phyloP scores from a whole-genome alignment of 2,888 invertebrate genomes.

The Doris montereyensis region DNA sequence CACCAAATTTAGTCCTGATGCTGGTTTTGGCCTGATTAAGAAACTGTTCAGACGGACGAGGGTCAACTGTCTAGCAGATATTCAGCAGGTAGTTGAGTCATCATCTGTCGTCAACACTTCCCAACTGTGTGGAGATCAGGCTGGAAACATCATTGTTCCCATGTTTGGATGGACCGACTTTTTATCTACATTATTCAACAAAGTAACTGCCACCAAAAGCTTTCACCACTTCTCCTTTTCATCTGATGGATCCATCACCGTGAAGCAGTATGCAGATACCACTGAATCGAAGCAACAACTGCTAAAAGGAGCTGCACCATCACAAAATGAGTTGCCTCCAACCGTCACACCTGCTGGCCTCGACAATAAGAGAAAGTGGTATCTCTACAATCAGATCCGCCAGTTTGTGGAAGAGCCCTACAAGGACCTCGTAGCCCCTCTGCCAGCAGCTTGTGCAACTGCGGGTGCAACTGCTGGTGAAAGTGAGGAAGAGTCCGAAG shows the following conservation, averaged over 20 bases:
- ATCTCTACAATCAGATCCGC: conserved; percentile 16
- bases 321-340: background rate
- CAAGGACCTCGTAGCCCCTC: background rate
- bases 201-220: conserved; percentile 31
- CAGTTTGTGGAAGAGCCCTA: background rate
- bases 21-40: conserved; percentile 46
- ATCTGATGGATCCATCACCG: background rate
- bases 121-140: conserved; percentile 39
- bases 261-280: background rate
- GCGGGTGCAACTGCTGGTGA: background rate
- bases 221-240: background rate
- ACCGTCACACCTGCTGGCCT: conserved; percentile 14
- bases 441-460: background rate
- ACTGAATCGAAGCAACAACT: background rate
- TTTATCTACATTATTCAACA: conserved; percentile 20
- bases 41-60: conserved; percentile 18
- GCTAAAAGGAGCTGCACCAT: background rate
- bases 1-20: conserved; percentile 47
- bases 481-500: background rate
- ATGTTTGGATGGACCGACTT: conserved; percentile 40
- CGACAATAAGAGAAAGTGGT: background rate
- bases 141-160: conserved; percentile 34
- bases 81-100: conserved; percentile 34
- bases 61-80: conserved; percentile 37
- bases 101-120: conserved; percentile 43